phyloP scores from a whole-genome alignment of 2,888 invertebrate species.

The Apomyelois bistriatella region DNA sequence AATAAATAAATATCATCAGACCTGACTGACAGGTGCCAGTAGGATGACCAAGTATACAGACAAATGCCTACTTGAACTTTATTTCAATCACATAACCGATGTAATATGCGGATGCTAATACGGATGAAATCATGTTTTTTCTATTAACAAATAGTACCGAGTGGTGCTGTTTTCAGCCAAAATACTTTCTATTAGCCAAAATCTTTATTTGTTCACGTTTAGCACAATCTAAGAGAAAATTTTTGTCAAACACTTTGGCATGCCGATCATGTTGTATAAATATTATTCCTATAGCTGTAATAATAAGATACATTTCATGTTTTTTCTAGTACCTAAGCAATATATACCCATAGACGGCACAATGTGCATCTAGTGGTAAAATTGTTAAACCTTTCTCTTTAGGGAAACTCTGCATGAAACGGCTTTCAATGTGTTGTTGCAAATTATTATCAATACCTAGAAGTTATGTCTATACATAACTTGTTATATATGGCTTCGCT shows the following conservation, averaged over 20 bases:
- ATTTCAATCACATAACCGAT: too few species aligned
- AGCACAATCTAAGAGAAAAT: constrained; percentile 5
- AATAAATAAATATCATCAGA: too few species aligned
- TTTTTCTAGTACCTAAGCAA: background rate
- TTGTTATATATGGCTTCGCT: too few species aligned
- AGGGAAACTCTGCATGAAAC: background rate
- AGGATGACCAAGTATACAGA: too few species aligned
- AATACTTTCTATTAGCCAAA: constrained; percentile 2
- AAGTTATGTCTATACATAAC: too few species aligned
- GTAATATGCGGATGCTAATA: background rate
- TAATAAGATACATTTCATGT: background rate
- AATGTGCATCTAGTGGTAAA: background rate
- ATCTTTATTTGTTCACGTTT: constrained; percentile 1
- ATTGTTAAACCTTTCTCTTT: background rate
- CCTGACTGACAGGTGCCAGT: too few species aligned
- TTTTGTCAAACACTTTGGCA: background rate
- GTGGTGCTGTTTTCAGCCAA: background rate
- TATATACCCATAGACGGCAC: background rate
- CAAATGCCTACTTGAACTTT: too few species aligned
- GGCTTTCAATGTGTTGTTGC: background rate
- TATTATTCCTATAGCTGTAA: background rate
- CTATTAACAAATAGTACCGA: background rate
- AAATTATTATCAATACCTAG: background rate
- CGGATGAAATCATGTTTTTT: background rate
- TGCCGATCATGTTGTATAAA: background rate